Base-by-base conservation (phyloP, 2,113 vertebrate genomes). In the Zingel zingel region DNA sequence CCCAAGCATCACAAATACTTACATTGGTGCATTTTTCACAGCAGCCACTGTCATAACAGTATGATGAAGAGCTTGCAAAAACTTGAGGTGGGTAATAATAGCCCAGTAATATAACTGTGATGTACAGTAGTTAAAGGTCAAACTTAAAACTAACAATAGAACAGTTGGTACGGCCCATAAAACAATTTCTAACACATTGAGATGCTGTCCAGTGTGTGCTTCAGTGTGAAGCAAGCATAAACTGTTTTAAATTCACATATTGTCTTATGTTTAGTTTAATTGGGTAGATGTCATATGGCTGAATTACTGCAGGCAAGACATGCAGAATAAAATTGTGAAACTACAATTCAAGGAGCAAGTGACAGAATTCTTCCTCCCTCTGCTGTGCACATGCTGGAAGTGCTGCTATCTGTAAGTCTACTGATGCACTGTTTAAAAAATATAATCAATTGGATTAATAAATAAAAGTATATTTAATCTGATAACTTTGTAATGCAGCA, bases 361-460 rank as follows among this genome's bases (percentile, higher is more conserved):
- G 13, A 69, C 30, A 50, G 83, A 47, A 74, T 33, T 83, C 62
- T 90, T 23, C 9, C 77, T 8, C 91, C 87, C 72, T 74, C 91
- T 94, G 76, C 74, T 93, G 93, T 80, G 27, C 6, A 53, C 6
- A 3, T 2, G 11, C 4, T 14, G 39, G 33, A 1, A 82, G 43
- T 82, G 80, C 75, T 43, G 33, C 2, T 45, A 18, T 21, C 6
- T 30, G 11, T 14, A 14, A 0, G 1, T 1, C 13, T 15, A 3
- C 33, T 19, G 5, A 5, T 15, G 6, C 9, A 21, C 39, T 48
- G 36, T 36, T 39, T 39, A 39, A 39, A 10, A 39, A 11, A 43
- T 43, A 43, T 10, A 43, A 11, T 43, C 39, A 43, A 3, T 43
- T 43, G 39, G 39, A 43, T 43, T 43, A 43, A 43, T 43, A 43